A percentile compares a stretch with the other conserved stretches of the same genome.
Evolutionary conservation across 2,113 vertebrate genomes (phyloP).

Genomic region (Atlantisia rogersi): DNA sequence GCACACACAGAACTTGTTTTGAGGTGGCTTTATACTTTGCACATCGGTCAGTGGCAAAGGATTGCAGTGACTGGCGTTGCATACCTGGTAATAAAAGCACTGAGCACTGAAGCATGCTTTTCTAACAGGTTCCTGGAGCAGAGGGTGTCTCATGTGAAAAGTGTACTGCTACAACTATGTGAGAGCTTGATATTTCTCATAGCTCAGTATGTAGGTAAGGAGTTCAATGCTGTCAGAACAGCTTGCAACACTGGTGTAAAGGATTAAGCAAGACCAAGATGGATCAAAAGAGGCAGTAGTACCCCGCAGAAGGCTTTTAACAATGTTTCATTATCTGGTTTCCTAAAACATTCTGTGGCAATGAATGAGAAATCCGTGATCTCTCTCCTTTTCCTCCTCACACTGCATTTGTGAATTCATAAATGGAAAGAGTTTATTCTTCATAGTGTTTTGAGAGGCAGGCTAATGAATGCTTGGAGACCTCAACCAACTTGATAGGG

Average conservation of each 20-base stretch:
- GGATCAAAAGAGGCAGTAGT: not conserved
- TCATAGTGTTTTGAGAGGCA: not conserved
- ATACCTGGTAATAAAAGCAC: not conserved
- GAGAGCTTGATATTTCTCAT: not conserved
- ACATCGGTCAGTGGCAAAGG: not conserved
- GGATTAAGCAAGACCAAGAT: not conserved
- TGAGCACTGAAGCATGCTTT: not conserved
- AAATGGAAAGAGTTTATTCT: not conserved
- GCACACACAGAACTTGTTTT: not conserved
- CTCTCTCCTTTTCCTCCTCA: not conserved
- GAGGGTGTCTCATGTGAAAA: not conserved
- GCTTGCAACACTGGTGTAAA: not conserved
- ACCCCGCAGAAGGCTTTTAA: not conserved
- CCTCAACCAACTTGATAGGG: not conserved
- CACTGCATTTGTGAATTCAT: not conserved
- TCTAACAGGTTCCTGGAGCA: not conserved
- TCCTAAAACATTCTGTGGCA: not conserved
- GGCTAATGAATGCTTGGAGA: not conserved
- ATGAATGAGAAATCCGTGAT: not conserved
- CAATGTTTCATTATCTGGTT: not conserved
- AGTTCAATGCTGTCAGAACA: not conserved
- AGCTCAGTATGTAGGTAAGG: not conserved
- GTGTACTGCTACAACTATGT: not conserved
- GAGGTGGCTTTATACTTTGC: not conserved
- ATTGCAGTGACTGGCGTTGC: rapidly evolving